A percentile compares a stretch with the other conserved stretches of the same genome.
phyloP scores from a whole-genome alignment of 2,888 invertebrate genomes.

The Asteroscopus sphinx region DNA sequence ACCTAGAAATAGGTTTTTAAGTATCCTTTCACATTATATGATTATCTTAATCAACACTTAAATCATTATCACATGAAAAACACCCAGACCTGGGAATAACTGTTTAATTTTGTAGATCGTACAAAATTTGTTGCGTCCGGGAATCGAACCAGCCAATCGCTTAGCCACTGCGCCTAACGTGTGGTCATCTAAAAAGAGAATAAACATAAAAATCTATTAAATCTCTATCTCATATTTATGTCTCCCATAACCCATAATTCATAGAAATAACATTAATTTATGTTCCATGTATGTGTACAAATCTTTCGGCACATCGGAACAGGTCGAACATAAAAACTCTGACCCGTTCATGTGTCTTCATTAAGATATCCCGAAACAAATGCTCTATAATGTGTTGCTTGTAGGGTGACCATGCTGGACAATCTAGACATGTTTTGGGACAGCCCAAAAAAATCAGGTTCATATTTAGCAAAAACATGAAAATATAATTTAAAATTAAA shows the following conservation, averaged over 20 bases:
- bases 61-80: no score
- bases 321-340: constrained; percentile 42
- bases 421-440: constrained; percentile 8
- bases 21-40: no score
- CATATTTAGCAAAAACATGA: neutral
- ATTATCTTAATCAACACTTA: no score
- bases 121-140: no score
- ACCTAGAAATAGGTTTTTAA: no score
- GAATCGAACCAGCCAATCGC: no score
- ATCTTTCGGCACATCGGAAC: constrained; percentile 30
- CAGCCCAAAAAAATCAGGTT: neutral
- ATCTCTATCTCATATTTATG: constrained; percentile 1
- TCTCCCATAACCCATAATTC: constrained; percentile 1
- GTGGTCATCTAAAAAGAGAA: neutral
- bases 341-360: constrained; percentile 68
- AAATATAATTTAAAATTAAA: neutral
- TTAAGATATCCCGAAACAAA: constrained; percentile 66
- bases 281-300: constrained; percentile 23
- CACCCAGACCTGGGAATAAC: no score
- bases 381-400: constrained; percentile 57
- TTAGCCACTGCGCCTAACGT: no score
- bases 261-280: constrained; percentile 36
- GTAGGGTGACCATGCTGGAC: constrained; percentile 33
- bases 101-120: no score
- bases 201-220: neutral